phyloP scores from a whole-genome alignment of 1,140 invertebrate species.

The Drosophila virilis region DNA sequence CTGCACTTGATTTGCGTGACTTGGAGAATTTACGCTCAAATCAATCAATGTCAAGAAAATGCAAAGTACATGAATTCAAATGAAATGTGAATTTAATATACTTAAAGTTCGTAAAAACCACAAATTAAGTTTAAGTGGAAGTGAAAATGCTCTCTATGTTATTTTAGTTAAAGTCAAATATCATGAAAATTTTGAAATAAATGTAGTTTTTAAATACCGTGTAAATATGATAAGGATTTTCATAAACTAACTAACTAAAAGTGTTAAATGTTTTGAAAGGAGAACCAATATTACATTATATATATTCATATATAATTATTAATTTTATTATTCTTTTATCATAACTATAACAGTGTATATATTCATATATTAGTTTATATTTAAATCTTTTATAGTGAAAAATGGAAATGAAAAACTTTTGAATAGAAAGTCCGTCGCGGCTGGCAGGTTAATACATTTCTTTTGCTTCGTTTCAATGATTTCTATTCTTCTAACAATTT shows the following conservation, averaged over 20 bases:
- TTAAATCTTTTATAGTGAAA: too few species aligned
- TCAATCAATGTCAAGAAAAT: conserved; percentile 44
- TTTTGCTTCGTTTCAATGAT: conserved; percentile 39
- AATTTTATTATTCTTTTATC: too few species aligned
- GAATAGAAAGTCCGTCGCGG: conserved; percentile 19
- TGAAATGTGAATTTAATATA: conserved; percentile 54
- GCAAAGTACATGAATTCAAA: conserved; percentile 3
- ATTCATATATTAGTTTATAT: too few species aligned
- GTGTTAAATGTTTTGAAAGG: too few species aligned
- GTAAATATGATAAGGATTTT: too few species aligned
- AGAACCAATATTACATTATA: too few species aligned
- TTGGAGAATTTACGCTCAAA: conserved; percentile 9
- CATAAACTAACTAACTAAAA: too few species aligned
- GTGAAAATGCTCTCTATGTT: background rate
- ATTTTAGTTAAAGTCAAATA: background rate
- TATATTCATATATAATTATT: too few species aligned
- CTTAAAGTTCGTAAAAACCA: conserved; percentile 11
- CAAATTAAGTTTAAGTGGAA: conserved; percentile 5
- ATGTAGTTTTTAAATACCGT: too few species aligned
- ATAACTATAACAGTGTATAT: too few species aligned
- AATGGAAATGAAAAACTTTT: conserved; percentile 17
- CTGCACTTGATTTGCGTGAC: conserved; percentile 19
- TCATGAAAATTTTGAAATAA: background rate
- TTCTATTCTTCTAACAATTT: background rate
- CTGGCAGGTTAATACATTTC: conserved; percentile 70